Base-by-base conservation (phyloP, 2,888 invertebrate species). In the Agriopis aurantiaria region DNA sequence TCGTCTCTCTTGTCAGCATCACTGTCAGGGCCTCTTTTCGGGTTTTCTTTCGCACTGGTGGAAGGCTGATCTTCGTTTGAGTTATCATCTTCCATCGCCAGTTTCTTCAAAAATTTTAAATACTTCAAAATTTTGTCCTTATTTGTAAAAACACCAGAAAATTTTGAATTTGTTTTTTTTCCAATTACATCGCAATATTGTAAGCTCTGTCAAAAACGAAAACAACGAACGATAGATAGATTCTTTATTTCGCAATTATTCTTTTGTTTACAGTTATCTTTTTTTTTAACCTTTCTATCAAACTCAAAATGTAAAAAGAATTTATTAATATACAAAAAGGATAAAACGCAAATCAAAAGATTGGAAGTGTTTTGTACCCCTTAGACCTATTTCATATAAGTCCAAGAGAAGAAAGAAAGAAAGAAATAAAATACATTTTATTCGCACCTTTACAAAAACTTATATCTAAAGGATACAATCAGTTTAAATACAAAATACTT, bases 11-110 rank as follows among this genome's bases (percentile, higher is more conserved):
- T 76, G 8, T 79, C 76, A 8, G 73, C 14, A 0, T 79, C 78
- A 12, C 75, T 74, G n/a, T 66, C 72, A 12, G 81, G 79, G 33
- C 74, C 76, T 43, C 74, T 67, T 64, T 76, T 73, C 60, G 75
- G 72, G 45, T 41, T 65, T 46, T 82, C 80, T 64, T 85, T 84
- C 71, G 85, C 86, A 79, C 87, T 87, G 46, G 86, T 82, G 33
- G 84, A 81, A 17, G 88, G 78, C 10, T 81, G 60, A 52, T 51
- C 70, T 33, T 82, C 84, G 43, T 85, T 85, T 62, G 68, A 73
- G 41, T 81, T 78, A 17, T 86, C 84, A 56, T 87, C 84, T 56
- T 84, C 86, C 90, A 90, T 90, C 61, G 72, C 78, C 67, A 82
- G 69, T 78, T 77, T 83, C 62, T 83, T 87, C 78, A 80, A 77